phyloP scores from a whole-genome alignment of 2,888 invertebrate species.

The Acronicta alni region DNA sequence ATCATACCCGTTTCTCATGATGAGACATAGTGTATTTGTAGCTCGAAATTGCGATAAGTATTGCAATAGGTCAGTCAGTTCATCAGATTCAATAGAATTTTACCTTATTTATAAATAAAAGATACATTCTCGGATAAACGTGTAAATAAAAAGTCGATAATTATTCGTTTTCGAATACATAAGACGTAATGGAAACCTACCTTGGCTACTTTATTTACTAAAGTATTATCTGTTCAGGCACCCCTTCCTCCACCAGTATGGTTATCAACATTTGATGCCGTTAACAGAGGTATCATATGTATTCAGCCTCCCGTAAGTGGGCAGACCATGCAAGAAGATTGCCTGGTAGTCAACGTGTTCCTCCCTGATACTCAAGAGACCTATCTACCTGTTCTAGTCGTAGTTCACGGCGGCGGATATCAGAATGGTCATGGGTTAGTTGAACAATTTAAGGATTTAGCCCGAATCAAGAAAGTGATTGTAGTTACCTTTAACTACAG shows the following conservation, averaged over 20 bases:
- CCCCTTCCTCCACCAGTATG: conserved; percentile 66
- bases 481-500: conserved; percentile 73
- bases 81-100: no score
- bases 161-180: no score
- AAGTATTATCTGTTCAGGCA: conserved; percentile 49
- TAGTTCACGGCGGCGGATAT: conserved; percentile 81
- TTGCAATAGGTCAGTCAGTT: no score
- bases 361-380: conserved; percentile 65
- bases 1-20: no score
- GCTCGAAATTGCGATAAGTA: no score
- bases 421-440: conserved; percentile 66
- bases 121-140: no score
- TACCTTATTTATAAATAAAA: no score
- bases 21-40: no score
- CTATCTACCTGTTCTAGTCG: conserved; percentile 75
- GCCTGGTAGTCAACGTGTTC: conserved; percentile 74
- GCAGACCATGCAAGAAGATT: conserved; percentile 64
- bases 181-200: no score
- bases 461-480: conserved; percentile 62
- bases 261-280: conserved; percentile 61
- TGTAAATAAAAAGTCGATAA: no score
- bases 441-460: conserved; percentile 62
- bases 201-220: no score
- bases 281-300: conserved; percentile 56
- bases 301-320: conserved; percentile 49